Conservation (phyloP, 2,797 vertebrate genomes). For the Lates japonicus region DNA sequence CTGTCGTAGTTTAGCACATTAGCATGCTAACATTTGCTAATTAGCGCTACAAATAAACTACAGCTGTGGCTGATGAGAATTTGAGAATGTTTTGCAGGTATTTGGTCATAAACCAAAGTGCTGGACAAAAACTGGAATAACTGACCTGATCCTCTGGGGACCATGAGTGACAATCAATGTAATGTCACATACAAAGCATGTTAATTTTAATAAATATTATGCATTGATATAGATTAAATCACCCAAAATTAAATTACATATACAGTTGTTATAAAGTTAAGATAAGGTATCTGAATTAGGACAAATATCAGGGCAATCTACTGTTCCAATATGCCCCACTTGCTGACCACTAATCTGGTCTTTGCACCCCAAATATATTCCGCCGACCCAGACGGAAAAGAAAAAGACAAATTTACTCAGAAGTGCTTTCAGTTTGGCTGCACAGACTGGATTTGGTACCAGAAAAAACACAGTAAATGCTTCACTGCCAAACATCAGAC, state of each 20-base stretch:
- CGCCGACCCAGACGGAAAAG: slow-evolving; percentile 13
- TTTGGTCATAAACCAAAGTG: neutral
- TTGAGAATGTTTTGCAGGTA: neutral
- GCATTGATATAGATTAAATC: too few relatives aligned
- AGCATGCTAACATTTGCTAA: neutral
- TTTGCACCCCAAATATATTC: slow-evolving; percentile 13
- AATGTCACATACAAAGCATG: too few relatives aligned
- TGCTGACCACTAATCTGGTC: slow-evolving; percentile 11
- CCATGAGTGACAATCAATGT: too few relatives aligned
- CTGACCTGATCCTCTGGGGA: too few relatives aligned
- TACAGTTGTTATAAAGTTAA: too few relatives aligned
- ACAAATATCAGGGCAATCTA: neutral
- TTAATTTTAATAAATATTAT: too few relatives aligned
- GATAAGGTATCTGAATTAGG: neutral
- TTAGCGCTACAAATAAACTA: neutral
- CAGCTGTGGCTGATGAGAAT: neutral
- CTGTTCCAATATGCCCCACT: neutral
- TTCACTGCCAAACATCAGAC: slow-evolving; percentile 59
- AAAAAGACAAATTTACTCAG: slow-evolving; percentile 43
- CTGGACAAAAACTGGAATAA: neutral
- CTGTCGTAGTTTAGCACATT: too few relatives aligned
- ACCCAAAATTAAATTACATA: too few relatives aligned
- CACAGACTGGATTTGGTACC: slow-evolving; percentile 42
- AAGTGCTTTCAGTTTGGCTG: slow-evolving; percentile 46
- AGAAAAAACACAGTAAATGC: slow-evolving; percentile 33